Percentiles rank a stretch among this genome's conserved stretches.
These are phyloP conservation scores for Triplophysa bombifrons DNA, from an alignment of 2,797 vertebrate species.

Conservation along the genomic window DNA sequence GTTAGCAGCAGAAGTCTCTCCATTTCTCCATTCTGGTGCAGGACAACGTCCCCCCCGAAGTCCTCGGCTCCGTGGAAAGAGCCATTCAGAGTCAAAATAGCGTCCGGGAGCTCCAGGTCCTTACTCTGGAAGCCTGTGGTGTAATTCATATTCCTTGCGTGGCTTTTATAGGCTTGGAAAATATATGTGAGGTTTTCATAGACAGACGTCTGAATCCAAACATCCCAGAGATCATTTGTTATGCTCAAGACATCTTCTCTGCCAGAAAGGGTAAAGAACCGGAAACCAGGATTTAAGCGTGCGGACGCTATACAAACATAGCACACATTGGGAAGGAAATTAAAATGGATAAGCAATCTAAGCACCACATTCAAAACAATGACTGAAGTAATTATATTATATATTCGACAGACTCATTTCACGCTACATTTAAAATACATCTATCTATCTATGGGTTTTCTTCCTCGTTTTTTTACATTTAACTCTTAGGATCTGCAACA, in stretches of 20 bases:
- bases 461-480: neutral
- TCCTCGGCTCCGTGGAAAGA: conserved; percentile 61
- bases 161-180: conserved; percentile 20
- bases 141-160: conserved; percentile 69
- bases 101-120: conserved; percentile 40
- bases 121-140: neutral
- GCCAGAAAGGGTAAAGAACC: conserved; percentile 23
- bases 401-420: neutral
- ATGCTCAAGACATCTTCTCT: conserved; percentile 23
- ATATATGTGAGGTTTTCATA: conserved; percentile 22
- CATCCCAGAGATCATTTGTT: conserved; percentile 21
- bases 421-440: neutral
- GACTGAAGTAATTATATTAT: neutral
- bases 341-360: conserved; percentile 24
- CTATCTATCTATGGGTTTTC: no score
- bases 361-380: neutral
- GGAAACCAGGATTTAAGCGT: conserved; percentile 42
- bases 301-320: conserved; percentile 37
- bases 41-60: conserved; percentile 61
- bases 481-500: neutral
- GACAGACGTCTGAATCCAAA: conserved; percentile 18
- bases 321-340: conserved; percentile 29
- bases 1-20: conserved; percentile 85
- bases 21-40: conserved; percentile 68
- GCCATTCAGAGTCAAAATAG: conserved; percentile 63